Conservation (phyloP, 2,113 vertebrate genomes). For the Lophotis ruficrista region DNA sequence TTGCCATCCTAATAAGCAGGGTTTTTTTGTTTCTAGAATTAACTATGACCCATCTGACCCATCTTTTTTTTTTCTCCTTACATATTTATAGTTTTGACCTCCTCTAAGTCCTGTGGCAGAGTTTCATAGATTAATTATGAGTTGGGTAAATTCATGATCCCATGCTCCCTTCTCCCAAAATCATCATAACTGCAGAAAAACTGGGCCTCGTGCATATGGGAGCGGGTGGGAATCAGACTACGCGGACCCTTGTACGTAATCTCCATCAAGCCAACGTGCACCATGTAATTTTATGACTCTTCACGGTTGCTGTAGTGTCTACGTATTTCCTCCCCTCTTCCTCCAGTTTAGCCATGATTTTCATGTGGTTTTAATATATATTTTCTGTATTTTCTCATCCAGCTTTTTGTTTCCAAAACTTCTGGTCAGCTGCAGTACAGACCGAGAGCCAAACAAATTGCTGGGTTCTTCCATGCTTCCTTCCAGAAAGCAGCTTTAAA, state of each 20-base stretch:
- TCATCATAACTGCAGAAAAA: not conserved
- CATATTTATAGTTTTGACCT: conserved; percentile 28
- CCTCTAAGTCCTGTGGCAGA: not conserved
- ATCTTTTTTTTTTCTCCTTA: not conserved
- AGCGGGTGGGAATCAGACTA: not conserved
- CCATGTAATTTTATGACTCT: not conserved
- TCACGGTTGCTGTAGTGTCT: not conserved
- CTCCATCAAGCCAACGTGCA: not conserved
- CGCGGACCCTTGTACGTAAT: not conserved
- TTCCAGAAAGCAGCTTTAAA: conserved; percentile 49
- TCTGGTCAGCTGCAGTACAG: conserved; percentile 34
- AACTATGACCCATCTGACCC: not conserved
- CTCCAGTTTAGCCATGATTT: not conserved
- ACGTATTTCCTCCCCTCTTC: not conserved
- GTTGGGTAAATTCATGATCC: not conserved
- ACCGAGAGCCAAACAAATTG: conserved; percentile 33
- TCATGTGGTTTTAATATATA: conserved; percentile 51
- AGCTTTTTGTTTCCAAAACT: conserved; percentile 44
- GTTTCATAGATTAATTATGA: not conserved
- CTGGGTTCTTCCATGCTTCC: conserved; percentile 47
- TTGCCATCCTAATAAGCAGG: not conserved
- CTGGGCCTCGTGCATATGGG: not conserved
- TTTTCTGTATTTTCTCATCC: conserved; percentile 48
- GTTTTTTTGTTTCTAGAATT: not conserved
- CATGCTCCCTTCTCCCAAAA: not conserved